Conservation (phyloP, 2,888 invertebrate species). For the Sarcophaga carnaria region DNA sequence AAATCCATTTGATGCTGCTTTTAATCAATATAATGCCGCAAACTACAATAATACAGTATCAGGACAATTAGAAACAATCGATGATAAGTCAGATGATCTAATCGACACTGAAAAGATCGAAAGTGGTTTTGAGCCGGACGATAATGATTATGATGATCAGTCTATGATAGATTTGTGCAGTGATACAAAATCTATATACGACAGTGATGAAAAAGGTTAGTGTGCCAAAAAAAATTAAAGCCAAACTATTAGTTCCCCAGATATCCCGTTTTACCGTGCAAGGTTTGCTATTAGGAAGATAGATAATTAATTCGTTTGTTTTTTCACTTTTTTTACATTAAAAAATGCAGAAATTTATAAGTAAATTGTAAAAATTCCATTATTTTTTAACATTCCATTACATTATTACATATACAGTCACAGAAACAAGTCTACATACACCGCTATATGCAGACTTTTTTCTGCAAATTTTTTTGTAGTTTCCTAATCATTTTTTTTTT, state of each 20-base stretch:
- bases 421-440: too few relatives aligned
- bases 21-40: conserved; percentile 52
- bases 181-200: conserved; percentile 68
- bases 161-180: conserved; percentile 70
- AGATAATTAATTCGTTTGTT: too few relatives aligned
- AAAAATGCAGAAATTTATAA: too few relatives aligned
- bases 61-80: conserved; percentile 16
- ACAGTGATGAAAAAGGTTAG: conserved; percentile 69
- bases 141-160: conserved; percentile 69
- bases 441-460: too few relatives aligned
- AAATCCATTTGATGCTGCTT: conserved; percentile 65
- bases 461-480: too few relatives aligned
- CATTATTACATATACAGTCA: too few relatives aligned
- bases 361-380: too few relatives aligned
- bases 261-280: neutral
- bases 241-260: neutral
- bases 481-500: too few relatives aligned
- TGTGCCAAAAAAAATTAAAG: too few relatives aligned
- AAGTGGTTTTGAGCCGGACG: conserved; percentile 57
- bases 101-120: conserved; percentile 43
- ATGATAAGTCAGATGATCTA: conserved; percentile 17
- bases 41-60: conserved; percentile 23
- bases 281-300: neutral
- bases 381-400: too few relatives aligned
- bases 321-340: too few relatives aligned